Percentiles rank a stretch among this genome's conserved stretches.
Conservation (phyloP, 2,888 invertebrate genomes). For the Metallyticus violacea region DNA sequence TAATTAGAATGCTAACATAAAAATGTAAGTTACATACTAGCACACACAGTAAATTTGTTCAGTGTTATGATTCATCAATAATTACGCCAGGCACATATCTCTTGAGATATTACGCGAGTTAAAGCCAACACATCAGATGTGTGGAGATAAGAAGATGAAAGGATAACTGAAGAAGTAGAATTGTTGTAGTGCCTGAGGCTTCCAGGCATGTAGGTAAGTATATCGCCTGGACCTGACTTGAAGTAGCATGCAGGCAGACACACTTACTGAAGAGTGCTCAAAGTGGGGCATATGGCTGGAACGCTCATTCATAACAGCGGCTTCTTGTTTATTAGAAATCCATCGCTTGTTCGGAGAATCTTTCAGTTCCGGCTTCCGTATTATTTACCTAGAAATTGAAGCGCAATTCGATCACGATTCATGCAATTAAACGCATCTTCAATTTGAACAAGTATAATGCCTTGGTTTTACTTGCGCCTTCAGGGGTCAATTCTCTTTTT, state of each 20-base stretch:
- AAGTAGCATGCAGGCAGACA: not conserved
- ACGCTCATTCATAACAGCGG: not conserved
- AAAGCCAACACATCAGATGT: too few relatives aligned
- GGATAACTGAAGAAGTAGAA: not conserved
- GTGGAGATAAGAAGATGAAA: not conserved
- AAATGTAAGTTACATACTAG: too few relatives aligned
- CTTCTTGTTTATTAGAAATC: not conserved
- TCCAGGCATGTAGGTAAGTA: not conserved
- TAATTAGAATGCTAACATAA: too few relatives aligned
- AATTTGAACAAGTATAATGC: too few relatives aligned
- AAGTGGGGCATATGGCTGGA: not conserved
- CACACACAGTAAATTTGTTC: too few relatives aligned
- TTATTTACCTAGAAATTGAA: not conserved
- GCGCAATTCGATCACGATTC: not conserved
- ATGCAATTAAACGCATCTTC: too few relatives aligned
- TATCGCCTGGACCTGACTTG: not conserved
- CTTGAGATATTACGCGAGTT: not conserved
- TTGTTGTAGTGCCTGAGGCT: not conserved
- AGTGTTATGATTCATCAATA: too few relatives aligned
- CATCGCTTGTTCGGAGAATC: too few relatives aligned
- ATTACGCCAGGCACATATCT: not conserved
- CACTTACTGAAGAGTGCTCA: not conserved
- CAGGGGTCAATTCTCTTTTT: too few relatives aligned
- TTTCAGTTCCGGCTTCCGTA: not conserved
- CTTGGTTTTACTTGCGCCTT: too few relatives aligned